Conservation (phyloP, 2,888 invertebrate genomes). For the Lamproptera curius region DNA sequence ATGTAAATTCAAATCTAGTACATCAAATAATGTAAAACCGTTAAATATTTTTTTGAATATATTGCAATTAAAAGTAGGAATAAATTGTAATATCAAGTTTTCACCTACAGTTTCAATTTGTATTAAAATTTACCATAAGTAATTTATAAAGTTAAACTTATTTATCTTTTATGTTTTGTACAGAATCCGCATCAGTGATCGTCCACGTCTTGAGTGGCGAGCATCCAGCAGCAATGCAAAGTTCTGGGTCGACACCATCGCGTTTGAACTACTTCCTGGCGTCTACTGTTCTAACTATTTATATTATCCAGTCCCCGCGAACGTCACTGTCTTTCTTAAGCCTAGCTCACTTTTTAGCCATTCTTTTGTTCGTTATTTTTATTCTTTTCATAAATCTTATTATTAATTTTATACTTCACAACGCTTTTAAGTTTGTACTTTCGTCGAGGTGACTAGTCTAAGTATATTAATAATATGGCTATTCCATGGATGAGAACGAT, state of each 20-base stretch:
- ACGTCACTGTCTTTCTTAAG: slow-evolving; percentile 15
- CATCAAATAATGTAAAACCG: no score
- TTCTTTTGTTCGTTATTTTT: slow-evolving; percentile 13
- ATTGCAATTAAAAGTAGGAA: no score
- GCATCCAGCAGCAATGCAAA: slow-evolving; percentile 82
- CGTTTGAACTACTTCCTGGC: slow-evolving; percentile 52
- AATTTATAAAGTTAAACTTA: neutral
- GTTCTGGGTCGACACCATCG: slow-evolving; percentile 60
- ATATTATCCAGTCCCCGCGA: slow-evolving; percentile 38
- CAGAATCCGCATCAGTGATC: slow-evolving; percentile 89
- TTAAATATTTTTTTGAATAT: no score
- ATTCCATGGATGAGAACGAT: neutral
- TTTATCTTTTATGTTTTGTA: slow-evolving; percentile 25
- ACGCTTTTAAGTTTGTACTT: slow-evolving; percentile 1
- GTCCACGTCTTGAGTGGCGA: slow-evolving; percentile 90
- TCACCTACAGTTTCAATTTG: no score
- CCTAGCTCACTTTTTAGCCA: slow-evolving; percentile 17
- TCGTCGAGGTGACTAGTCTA: slow-evolving; percentile 19
- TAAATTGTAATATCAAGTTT: no score
- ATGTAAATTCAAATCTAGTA: no score
- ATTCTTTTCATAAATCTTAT: slow-evolving; percentile 4
- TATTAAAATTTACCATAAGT: no score
- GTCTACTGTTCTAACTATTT: slow-evolving; percentile 44
- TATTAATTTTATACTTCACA: slow-evolving; percentile 10
- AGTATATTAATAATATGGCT: neutral